Percentiles rank a stretch among this genome's conserved stretches.
phyloP scores from a whole-genome alignment of 2,113 vertebrate species.

The Fregata magnificens region DNA sequence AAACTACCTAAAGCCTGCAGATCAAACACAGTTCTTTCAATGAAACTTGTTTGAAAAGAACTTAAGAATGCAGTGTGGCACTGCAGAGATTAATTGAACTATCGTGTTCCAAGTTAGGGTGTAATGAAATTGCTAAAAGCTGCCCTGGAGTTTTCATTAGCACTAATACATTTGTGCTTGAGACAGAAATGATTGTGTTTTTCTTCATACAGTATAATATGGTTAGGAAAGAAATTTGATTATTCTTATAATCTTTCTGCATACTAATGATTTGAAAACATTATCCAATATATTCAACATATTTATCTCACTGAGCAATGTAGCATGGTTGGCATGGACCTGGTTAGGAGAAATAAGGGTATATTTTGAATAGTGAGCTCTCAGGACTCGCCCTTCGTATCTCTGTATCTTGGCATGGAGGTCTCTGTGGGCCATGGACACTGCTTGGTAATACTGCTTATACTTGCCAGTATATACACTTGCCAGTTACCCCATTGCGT shows the following conservation, averaged over 20 bases:
- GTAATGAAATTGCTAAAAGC: constrained; percentile 48
- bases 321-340: neutral
- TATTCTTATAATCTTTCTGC: constrained; percentile 1
- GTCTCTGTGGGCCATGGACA: neutral
- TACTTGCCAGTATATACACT: neutral
- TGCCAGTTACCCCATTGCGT: neutral
- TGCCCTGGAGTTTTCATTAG: constrained; percentile 52
- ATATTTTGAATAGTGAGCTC: neutral
- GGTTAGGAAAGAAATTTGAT: constrained; percentile 17
- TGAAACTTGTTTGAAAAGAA: neutral
- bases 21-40: neutral
- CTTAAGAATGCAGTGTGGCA: neutral
- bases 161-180: constrained; percentile 20
- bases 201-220: neutral
- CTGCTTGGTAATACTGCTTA: neutral
- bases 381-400: neutral
- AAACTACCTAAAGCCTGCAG: neutral
- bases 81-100: constrained; percentile 42
- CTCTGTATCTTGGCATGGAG: neutral
- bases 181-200: constrained; percentile 30
- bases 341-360: neutral
- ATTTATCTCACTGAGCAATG: neutral
- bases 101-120: neutral
- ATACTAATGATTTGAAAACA: neutral
- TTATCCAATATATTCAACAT: neutral